Percentiles rank a stretch among this genome's conserved stretches.
phyloP scores from a whole-genome alignment of 2,113 vertebrate species.

The Limanda limanda region DNA sequence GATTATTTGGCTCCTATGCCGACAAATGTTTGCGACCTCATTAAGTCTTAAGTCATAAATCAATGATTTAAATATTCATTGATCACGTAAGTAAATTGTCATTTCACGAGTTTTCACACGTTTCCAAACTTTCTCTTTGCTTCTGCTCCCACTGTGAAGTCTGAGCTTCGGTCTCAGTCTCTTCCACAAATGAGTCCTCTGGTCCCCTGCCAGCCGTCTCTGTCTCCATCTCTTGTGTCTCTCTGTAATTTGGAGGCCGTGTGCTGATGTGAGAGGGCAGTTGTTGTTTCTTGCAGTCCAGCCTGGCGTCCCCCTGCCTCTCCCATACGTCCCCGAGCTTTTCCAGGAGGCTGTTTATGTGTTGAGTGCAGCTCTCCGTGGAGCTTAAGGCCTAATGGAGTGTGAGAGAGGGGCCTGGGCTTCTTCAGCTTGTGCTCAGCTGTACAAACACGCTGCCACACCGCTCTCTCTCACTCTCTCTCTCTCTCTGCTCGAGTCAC shows the following conservation, averaged over 20 bases:
- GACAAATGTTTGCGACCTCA: background rate
- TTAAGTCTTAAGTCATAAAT: too few species aligned
- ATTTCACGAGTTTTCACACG: background rate
- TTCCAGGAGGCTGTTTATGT: conserved; percentile 96
- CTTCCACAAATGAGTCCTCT: conserved; percentile 26
- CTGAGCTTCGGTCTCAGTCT: conserved; percentile 3
- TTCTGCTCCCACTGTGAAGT: background rate
- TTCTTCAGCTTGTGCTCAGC: conserved; percentile 99
- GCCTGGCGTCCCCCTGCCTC: conserved; percentile 79
- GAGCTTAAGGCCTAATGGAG: conserved; percentile 94
- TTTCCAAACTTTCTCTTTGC: background rate
- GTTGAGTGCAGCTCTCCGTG: conserved; percentile 93
- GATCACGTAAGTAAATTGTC: background rate
- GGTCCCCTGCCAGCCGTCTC: conserved; percentile 29
- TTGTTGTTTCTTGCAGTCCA: conserved; percentile 84
- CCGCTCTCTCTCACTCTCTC: conserved; percentile 74
- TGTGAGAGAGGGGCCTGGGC: conserved; percentile 93
- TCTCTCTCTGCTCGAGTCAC: conserved; percentile 69
- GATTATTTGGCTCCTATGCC: background rate
- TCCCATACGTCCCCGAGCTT: conserved; percentile 83
- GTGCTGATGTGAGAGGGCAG: conserved; percentile 73
- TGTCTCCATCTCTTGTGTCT: conserved; percentile 38
- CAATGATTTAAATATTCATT: background rate
- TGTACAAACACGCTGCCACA: conserved; percentile 93
- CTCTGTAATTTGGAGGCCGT: conserved; percentile 63